phyloP scores from a whole-genome alignment of 2,797 vertebrate species.

The Macrochelys suwanniensis region DNA sequence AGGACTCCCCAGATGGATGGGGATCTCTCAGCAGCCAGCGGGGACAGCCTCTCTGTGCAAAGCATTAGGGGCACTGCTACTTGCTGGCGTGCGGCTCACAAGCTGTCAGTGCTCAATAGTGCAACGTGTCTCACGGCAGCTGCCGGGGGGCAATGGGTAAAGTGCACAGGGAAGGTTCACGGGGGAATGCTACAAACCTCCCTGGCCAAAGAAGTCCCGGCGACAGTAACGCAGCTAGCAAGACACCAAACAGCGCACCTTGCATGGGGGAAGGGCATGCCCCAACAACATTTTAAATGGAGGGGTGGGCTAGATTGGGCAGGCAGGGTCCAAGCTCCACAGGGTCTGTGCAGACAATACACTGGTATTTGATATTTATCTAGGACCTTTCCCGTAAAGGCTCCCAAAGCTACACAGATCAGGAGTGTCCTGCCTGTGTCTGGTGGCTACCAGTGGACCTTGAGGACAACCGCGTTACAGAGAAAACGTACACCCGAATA shows the following conservation, averaged over 20 bases:
- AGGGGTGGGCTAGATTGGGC: not conserved
- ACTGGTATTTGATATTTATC: too few species aligned
- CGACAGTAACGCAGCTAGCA: not conserved
- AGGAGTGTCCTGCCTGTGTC: not conserved
- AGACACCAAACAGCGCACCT: not conserved
- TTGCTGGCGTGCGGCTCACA: not conserved
- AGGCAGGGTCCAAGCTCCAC: too few species aligned
- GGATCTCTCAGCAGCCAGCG: not conserved
- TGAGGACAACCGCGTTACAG: not conserved
- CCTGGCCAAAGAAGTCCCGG: not conserved
- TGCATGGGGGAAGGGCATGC: not conserved
- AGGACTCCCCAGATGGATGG: not conserved
- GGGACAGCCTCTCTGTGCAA: not conserved
- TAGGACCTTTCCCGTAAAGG: not conserved
- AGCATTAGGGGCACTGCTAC: not conserved
- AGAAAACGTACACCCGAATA: too few species aligned
- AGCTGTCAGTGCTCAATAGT: not conserved
- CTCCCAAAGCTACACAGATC: not conserved
- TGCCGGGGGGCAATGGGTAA: not conserved
- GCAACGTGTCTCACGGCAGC: not conserved
- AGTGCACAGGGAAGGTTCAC: not conserved
- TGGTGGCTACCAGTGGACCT: not conserved
- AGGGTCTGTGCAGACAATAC: not conserved
- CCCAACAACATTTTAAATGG: not conserved
- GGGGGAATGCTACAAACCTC: not conserved